phyloP scores from a whole-genome alignment of 2,888 invertebrate species.

The Acanthosepion lycidas region DNA sequence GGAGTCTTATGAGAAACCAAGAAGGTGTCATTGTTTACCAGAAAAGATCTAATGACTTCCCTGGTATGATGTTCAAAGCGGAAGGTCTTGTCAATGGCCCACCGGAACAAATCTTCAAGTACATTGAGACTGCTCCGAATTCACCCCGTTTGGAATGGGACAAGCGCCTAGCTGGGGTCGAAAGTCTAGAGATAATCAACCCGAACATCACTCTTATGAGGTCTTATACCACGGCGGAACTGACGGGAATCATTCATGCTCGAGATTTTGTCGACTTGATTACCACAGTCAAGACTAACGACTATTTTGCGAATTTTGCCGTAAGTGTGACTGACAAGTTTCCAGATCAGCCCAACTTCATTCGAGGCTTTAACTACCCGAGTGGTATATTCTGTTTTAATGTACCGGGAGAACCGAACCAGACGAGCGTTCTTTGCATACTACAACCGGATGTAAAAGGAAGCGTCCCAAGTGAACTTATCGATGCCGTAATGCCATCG shows the following conservation, averaged over 20 bases:
- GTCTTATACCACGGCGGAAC: neutral
- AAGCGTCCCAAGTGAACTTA: neutral
- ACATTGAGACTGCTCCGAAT: neutral
- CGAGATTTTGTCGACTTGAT: slow-evolving; percentile 25
- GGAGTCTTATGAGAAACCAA: neutral
- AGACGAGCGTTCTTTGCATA: neutral
- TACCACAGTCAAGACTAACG: neutral
- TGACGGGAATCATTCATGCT: neutral
- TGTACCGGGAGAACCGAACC: neutral
- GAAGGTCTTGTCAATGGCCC: neutral
- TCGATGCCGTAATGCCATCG: neutral
- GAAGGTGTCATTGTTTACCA: neutral
- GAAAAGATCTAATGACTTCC: neutral
- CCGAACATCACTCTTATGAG: neutral
- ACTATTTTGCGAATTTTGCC: neutral
- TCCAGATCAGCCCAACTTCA: neutral
- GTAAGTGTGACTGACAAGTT: neutral
- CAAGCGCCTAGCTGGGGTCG: neutral
- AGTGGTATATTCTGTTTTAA: neutral
- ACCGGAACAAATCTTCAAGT: neutral
- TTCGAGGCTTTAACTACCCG: slow-evolving; percentile 1
- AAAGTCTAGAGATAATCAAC: neutral
- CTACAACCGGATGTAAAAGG: neutral
- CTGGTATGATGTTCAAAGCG: slow-evolving; percentile 24
- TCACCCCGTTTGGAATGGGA: slow-evolving; percentile 10